Evolutionary conservation across 2,888 invertebrate genomes (phyloP).

Genomic region (Capitulum mitella): DNA sequence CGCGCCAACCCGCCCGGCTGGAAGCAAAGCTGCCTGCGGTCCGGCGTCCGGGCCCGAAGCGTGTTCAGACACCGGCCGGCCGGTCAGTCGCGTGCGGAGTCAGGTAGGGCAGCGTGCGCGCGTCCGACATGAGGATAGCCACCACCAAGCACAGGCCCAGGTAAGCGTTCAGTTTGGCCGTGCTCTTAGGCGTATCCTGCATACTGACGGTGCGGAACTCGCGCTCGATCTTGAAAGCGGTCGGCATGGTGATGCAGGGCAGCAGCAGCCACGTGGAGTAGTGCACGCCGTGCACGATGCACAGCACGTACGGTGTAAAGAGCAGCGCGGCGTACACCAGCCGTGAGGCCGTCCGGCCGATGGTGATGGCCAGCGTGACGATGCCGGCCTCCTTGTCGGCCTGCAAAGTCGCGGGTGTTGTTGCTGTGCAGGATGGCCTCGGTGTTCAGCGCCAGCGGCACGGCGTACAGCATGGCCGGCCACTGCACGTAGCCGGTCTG

Average conservation of each 20-base stretch:
- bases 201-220: constrained; percentile 73
- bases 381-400: constrained; percentile 82
- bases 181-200: constrained; percentile 73
- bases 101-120: constrained; percentile 9
- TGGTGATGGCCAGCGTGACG: constrained; percentile 86
- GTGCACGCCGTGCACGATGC: constrained; percentile 74
- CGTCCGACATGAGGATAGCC: constrained; percentile 10
- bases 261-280: constrained; percentile 81
- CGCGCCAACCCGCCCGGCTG: too few relatives aligned
- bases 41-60: too few relatives aligned
- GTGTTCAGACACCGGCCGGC: too few relatives aligned
- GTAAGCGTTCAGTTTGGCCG: constrained; percentile 81
- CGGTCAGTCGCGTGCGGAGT: not conserved
- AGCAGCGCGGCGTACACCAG: constrained; percentile 80
- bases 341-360: constrained; percentile 85
- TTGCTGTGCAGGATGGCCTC: constrained; percentile 93
- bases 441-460: constrained; percentile 86
- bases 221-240: constrained; percentile 83
- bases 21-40: too few relatives aligned
- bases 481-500: constrained; percentile 87
- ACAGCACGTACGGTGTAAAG: constrained; percentile 83
- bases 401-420: constrained; percentile 84
- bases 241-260: constrained; percentile 76
- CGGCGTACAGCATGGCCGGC: constrained; percentile 85
- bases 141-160: constrained; percentile 57